These are phyloP conservation scores for Pogonocichla stellata DNA, from an alignment of 2,113 vertebrate species.

Conservation along the genomic window DNA sequence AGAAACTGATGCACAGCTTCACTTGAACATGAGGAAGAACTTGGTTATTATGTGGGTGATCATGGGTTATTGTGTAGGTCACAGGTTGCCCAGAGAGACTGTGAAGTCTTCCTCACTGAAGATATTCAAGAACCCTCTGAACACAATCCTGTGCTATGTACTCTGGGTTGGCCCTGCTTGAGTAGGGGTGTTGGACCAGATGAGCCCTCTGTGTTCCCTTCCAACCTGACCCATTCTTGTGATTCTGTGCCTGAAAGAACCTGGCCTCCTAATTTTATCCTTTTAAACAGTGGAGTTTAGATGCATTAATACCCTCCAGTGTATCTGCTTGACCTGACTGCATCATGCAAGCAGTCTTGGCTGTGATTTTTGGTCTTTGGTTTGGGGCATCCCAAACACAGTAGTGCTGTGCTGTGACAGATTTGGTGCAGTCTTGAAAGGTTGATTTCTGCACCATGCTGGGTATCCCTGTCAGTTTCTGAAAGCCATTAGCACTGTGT, in stretches of 20 bases:
- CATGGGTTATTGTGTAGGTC: background rate
- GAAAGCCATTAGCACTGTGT: background rate
- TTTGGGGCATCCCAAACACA: background rate
- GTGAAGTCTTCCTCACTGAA: background rate
- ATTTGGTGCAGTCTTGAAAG: background rate
- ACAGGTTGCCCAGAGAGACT: background rate
- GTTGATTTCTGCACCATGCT: background rate
- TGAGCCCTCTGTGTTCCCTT: background rate
- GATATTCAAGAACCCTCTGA: background rate
- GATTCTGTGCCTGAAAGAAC: background rate
- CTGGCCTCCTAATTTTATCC: background rate
- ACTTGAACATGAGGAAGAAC: background rate
- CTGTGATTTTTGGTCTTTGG: background rate
- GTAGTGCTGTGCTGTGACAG: background rate
- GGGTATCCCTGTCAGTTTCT: background rate
- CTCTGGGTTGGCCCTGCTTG: background rate
- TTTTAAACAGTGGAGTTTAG: background rate
- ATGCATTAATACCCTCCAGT: background rate
- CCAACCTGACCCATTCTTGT: background rate
- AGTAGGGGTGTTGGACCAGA: background rate
- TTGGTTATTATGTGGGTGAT: background rate
- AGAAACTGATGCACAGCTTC: background rate
- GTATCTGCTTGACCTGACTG: background rate
- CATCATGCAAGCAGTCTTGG: accelerated
- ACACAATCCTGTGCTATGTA: background rate